These are phyloP conservation scores for Physella acuta DNA, from an alignment of 1,140 invertebrate species.

Conservation along the genomic window DNA sequence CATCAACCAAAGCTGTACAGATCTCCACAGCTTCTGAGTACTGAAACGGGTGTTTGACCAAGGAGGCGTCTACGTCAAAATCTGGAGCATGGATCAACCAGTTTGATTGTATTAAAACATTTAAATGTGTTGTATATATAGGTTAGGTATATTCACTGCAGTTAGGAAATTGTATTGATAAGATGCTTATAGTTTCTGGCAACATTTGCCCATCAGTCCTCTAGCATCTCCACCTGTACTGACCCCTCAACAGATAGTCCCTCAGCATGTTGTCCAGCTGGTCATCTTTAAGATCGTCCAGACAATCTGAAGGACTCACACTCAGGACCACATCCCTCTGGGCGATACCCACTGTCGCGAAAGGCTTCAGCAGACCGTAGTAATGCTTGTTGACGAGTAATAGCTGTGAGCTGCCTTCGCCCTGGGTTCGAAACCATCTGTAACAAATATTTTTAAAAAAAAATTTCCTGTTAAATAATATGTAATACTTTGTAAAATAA, in stretches of 20 bases:
- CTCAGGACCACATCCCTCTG: background rate
- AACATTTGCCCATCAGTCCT: no score
- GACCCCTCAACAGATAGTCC: conserved; percentile 18
- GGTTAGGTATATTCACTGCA: no score
- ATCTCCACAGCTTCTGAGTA: conserved; percentile 8
- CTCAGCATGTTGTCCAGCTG: conserved; percentile 7
- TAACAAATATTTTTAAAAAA: no score
- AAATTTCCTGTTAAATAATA: no score
- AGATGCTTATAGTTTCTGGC: no score
- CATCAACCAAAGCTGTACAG: conserved; percentile 5
- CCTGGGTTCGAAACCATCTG: conserved; percentile 8
- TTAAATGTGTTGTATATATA: no score
- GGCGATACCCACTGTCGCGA: background rate
- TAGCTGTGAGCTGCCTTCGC: conserved; percentile 13
- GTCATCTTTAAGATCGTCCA: background rate
- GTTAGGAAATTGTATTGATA: no score
- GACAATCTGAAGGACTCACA: conserved; percentile 6
- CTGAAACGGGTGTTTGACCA: background rate
- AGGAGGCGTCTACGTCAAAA: background rate
- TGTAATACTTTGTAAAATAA: no score
- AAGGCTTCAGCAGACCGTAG: conserved; percentile 20
- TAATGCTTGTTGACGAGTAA: conserved; percentile 22
- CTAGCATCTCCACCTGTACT: no score
- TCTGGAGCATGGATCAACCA: no score
- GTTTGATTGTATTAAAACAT: no score